Evolutionary conservation across 2,797 vertebrate genomes (phyloP).

Genomic region (Falco concolor): DNA sequence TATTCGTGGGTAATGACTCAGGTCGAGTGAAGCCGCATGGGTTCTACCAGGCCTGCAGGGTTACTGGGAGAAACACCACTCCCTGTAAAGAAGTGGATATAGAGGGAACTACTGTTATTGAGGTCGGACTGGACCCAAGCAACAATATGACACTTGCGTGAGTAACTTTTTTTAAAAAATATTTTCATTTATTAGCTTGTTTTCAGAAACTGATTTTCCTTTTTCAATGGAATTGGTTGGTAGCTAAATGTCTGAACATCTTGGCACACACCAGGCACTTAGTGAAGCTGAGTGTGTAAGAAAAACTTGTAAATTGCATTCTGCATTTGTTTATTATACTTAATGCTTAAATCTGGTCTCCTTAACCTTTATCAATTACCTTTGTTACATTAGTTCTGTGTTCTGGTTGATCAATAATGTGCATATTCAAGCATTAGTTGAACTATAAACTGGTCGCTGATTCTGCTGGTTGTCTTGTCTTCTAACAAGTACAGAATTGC

Average conservation of each 20-base stretch:
- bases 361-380: not conserved
- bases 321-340: not conserved
- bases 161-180: constrained; percentile 42
- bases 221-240: fast-evolving
- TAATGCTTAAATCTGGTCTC: not conserved
- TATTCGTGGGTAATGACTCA: constrained; percentile 95
- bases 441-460: not conserved
- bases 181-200: fast-evolving
- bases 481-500: not conserved
- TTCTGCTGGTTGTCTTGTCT: not conserved
- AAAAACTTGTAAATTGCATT: not conserved
- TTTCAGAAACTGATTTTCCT: not conserved
- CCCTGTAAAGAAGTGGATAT: constrained; percentile 96
- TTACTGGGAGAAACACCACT: constrained; percentile 96
- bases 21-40: constrained; percentile 97
- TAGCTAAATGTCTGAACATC: not conserved
- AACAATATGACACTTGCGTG: constrained; percentile 96
- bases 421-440: not conserved
- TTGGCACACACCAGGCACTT: not conserved
- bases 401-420: not conserved
- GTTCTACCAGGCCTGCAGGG: constrained; percentile 97
- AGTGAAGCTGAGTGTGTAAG: not conserved
- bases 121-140: constrained; percentile 91
- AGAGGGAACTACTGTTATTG: constrained; percentile 95
- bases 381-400: not conserved